Evolutionary conservation across 2,797 vertebrate species (phyloP), one percentile per base, ranked within the genome.

Genomic region (Aselliscus stoliczkanus): DNA sequence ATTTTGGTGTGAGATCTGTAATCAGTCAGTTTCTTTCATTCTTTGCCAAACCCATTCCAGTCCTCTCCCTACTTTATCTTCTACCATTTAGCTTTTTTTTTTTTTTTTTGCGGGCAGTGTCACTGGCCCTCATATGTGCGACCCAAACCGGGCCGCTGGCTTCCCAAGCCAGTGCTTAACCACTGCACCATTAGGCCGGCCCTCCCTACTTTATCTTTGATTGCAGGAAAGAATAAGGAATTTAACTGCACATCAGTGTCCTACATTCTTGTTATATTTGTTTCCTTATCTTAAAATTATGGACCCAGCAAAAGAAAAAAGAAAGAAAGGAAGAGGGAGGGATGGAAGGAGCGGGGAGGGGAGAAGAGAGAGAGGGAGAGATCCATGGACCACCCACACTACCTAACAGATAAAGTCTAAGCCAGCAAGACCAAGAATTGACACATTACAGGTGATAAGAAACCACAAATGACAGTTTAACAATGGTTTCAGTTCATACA

Each of bases 1-100:
- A 93, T 88, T 93, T 88, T 77, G 37, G 60, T 79, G 34, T 88
- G 37, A 95, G 52, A 31, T 92, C 60, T 97, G 47, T 81, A 96
- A 93, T 94, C 92, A 94, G 62, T 88, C 50, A 90, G 75, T 94
- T 90, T 95, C 37, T 86, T 92, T 77, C 92, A 93, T 94, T 96
- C 90, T 72, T 93, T 92, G 73, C 75, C 76, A 94, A 77, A 75
- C 62, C 62, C 84, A 90, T 90, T 93, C 52, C 75, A 88, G 58
- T 94, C 95, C 62, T 77, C 50, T 77, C 17, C 42, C 91, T 91
- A 87, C 29, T 90, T 95, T 94, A 90, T 95, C 69, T 65, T 90
- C 52, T n/a, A n/a, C n/a, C n/a, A n/a, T n/a, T n/a, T n/a, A n/a
- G n/a, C n/a, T n/a, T n/a, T n/a, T n/a, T n/a, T n/a, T n/a, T n/a